Percentiles rank a stretch among this genome's conserved stretches.
These are phyloP conservation scores for Coremacera marginata DNA, from an alignment of 2,888 invertebrate species.

Conservation along the genomic window DNA sequence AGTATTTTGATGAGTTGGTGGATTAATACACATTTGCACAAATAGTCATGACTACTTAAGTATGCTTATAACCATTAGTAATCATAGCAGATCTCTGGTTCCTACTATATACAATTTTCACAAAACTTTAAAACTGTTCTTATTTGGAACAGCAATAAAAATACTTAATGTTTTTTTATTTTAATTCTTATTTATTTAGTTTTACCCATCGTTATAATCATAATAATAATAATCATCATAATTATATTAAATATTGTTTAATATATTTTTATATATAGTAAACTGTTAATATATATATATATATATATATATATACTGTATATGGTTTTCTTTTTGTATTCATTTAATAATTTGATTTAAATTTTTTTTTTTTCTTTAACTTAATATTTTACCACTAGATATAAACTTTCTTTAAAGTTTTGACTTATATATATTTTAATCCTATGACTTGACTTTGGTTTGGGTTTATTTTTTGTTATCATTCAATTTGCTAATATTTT, in stretches of 20 bases:
- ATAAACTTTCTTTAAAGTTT: constrained; percentile 1
- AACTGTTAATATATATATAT: constrained; percentile 28
- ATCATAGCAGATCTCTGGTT: no score
- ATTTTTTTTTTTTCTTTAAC: constrained; percentile 14
- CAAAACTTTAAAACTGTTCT: no score
- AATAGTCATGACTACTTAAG: no score
- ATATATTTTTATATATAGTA: constrained; percentile 38
- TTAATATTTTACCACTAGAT: background rate
- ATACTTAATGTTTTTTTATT: constrained; percentile 30
- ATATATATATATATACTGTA: constrained; percentile 30
- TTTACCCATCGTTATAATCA: constrained; percentile 60
- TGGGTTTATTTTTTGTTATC: background rate
- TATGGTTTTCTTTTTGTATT: constrained; percentile 34
- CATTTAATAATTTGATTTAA: constrained; percentile 16
- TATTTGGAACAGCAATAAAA: background rate
- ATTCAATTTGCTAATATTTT: constrained; percentile 26
- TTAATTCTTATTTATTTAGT: constrained; percentile 48
- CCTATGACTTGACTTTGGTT: constrained; percentile 7
- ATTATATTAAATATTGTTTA: constrained; percentile 43
- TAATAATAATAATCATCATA: constrained; percentile 52
- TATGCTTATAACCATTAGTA: no score
- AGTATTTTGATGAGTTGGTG: no score
- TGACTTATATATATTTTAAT: background rate
- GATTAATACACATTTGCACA: no score
- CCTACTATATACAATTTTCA: no score